These are phyloP conservation scores for Syritta pipiens DNA, from an alignment of 2,888 invertebrate species.

Conservation along the genomic window DNA sequence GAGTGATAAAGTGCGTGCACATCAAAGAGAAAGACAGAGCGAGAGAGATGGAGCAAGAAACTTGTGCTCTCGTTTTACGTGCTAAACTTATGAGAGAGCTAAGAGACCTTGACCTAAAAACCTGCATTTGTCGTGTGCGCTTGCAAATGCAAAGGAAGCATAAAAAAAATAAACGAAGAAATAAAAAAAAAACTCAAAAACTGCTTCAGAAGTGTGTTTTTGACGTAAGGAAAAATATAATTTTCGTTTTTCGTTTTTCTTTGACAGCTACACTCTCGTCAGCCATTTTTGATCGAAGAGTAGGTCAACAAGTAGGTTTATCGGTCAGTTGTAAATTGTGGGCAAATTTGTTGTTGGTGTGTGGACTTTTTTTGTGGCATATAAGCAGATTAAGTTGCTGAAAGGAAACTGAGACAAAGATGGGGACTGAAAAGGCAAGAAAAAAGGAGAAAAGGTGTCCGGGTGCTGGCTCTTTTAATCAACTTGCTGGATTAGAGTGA, in stretches of 20 bases:
- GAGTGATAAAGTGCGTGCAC: no score
- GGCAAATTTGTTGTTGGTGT: constrained; percentile 13
- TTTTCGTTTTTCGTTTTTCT: constrained; percentile 4
- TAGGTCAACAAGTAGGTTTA: constrained; percentile 66
- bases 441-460: neutral
- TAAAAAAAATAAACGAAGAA: no score
- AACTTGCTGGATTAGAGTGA: no score
- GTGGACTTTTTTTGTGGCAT: neutral
- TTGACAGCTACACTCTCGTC: constrained; percentile 14
- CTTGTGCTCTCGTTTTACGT: constrained; percentile 40
- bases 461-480: no score
- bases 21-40: no score
- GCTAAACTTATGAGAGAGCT: constrained; percentile 34
- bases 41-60: no score
- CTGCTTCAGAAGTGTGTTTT: constrained; percentile 37
- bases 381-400: no score
- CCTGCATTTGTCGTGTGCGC: constrained; percentile 53
- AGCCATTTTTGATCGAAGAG: constrained; percentile 48
- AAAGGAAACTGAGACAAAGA: no score
- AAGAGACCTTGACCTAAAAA: constrained; percentile 66
- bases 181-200: constrained; percentile 10
- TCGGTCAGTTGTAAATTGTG: constrained; percentile 57
- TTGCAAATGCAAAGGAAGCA: constrained; percentile 33
- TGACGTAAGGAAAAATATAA: no score
- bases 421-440: neutral